Evolutionary conservation across 2,797 vertebrate species (phyloP), one percentile per base, ranked within the genome.

Genomic region (Rachycentron canadum): DNA sequence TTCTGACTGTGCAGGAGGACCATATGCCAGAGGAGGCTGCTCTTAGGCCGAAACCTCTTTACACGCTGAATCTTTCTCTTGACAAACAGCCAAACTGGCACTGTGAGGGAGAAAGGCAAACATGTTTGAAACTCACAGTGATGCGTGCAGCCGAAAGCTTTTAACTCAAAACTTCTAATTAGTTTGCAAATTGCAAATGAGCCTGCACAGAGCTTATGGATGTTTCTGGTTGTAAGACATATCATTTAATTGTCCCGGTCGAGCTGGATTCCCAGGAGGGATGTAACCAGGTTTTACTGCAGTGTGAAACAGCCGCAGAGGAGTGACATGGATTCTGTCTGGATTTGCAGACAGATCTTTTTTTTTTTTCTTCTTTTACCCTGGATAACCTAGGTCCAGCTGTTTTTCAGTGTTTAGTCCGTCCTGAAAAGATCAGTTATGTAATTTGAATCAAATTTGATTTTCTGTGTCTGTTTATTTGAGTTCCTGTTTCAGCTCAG

Each of bases 111-210:
- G 30, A 70, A 60, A 64, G n/a, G 28, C 60, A 50, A 69, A 72
- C 55, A 55, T 23, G 6, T 9, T 13, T n/a, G 26, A 28, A 55
- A 55, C 59, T 49, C 36, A 21, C 14, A 7, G 34, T 7, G 66
- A 56, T 36, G 21, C n/a, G 4, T 52, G 66, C 72, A 56, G 63
- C 64, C 0, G 3, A 79, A 76, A 49, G 32, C 61, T 25, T 82
- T 79, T 68, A 69, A 66, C 64, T 73, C 64, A 21, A 73, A 68
- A 82, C 77, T 75, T 79, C 55, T 61, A 79, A 85, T 85, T 88
- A 78, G 69, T 68, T 86, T 30, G 30, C 59, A 86, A 87, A 85
- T 64, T 73, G 70, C 65, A 61, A 55, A 69, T 65, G 38, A 71
- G 9, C 21, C 3, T 72, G 73, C 60, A 47, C 56, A 55, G 71